Evolutionary conservation across 2,113 vertebrate genomes (phyloP).

Genomic region (Telmatochromis brachygnathus): DNA sequence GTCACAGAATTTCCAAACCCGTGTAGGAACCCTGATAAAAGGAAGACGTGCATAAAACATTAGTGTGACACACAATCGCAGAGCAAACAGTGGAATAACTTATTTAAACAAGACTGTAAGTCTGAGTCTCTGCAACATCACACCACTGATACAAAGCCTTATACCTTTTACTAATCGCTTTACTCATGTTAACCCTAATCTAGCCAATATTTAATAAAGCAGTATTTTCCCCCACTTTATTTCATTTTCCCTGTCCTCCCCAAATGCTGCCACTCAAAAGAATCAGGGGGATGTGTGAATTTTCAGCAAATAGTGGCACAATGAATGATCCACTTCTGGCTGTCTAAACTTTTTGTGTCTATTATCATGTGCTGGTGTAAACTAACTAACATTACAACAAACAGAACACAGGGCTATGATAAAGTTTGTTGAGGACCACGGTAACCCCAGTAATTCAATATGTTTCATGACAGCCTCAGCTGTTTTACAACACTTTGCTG

Average conservation of each 20-base stretch:
- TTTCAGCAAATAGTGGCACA: background rate
- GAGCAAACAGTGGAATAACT: background rate
- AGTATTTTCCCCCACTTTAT: background rate
- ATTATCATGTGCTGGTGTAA: background rate
- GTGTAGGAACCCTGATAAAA: constrained; percentile 15
- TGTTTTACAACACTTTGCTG: background rate
- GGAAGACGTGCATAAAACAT: constrained; percentile 52
- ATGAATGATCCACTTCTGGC: background rate
- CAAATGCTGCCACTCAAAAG: background rate
- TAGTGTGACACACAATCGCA: background rate
- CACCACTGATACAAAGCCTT: background rate
- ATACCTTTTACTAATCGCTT: background rate
- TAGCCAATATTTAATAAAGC: background rate
- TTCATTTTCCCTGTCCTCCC: background rate
- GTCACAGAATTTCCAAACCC: background rate
- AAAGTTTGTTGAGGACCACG: background rate
- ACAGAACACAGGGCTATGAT: background rate
- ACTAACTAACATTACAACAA: background rate
- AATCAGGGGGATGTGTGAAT: background rate
- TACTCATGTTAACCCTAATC: background rate
- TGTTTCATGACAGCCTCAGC: background rate
- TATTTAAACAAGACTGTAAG: background rate
- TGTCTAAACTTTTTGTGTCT: background rate
- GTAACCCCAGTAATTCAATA: background rate
- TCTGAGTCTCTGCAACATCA: background rate